Evolutionary conservation across 2,797 vertebrate species (phyloP).

Genomic region (Pteropus rufus): DNA sequence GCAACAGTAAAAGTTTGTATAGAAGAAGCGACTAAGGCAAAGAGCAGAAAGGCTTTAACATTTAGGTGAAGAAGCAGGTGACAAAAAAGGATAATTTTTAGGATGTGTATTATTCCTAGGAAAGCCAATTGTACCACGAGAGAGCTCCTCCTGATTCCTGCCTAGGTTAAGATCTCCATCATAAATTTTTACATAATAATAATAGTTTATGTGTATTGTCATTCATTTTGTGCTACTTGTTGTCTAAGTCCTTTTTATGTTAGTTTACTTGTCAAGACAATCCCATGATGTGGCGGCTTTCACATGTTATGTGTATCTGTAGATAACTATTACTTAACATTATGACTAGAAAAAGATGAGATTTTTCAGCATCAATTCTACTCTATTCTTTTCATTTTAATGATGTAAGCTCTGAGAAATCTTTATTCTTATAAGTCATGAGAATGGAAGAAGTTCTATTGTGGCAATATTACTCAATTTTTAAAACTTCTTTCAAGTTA

Average conservation of each 20-base stretch:
- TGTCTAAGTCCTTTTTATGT: background rate
- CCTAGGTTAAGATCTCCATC: background rate
- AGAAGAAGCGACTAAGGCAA: background rate
- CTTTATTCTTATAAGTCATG: background rate
- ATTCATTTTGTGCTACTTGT: background rate
- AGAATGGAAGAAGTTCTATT: constrained; percentile 34
- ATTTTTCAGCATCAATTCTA: background rate
- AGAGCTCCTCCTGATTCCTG: background rate
- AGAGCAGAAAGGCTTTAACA: background rate
- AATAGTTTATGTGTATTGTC: background rate
- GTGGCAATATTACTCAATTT: constrained; percentile 25
- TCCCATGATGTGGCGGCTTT: background rate
- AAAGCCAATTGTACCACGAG: background rate
- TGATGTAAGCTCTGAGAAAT: background rate
- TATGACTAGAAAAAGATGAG: background rate
- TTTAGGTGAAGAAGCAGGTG: background rate
- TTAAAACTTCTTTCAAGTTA: constrained; percentile 18
- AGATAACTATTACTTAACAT: background rate
- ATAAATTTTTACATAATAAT: background rate
- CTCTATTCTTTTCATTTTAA: background rate
- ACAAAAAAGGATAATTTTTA: background rate
- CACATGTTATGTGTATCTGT: background rate
- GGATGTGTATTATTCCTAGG: background rate
- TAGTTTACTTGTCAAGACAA: background rate
- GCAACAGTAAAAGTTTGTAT: background rate